Conservation (phyloP, 2,888 invertebrate genomes). For the Eupithecia pulchellata region DNA sequence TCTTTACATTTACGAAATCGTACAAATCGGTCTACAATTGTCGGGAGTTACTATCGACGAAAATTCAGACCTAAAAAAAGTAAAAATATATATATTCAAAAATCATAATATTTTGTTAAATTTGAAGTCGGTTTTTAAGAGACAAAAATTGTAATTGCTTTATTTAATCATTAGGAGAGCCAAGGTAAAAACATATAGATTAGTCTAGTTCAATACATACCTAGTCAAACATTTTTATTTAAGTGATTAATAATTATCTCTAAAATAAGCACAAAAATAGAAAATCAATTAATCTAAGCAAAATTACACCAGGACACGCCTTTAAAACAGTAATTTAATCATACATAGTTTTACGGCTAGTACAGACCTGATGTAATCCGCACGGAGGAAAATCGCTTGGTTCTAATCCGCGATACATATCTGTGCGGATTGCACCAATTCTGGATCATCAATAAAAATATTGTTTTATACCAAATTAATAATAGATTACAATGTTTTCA, state of each 20-base stretch:
- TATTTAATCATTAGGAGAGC: slow-evolving; percentile 23
- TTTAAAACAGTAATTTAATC: neutral
- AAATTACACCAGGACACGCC: neutral
- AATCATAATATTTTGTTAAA: no score
- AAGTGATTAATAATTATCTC: slow-evolving; percentile 1
- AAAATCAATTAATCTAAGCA: neutral
- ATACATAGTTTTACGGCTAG: neutral
- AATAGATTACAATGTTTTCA: slow-evolving; percentile 4
- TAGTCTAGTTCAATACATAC: slow-evolving; percentile 4
- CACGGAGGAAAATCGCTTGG: no score
- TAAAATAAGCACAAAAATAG: neutral
- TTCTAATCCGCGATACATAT: neutral
- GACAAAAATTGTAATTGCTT: neutral
- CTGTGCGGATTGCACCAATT: neutral
- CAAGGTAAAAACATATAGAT: neutral
- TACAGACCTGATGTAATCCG: neutral
- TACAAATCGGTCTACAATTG: no score
- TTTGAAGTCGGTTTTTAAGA: no score
- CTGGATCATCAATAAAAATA: neutral
- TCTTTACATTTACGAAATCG: no score
- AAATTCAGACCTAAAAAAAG: no score
- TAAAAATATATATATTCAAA: no score
- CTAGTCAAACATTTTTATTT: neutral
- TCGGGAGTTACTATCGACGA: no score
- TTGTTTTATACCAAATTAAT: slow-evolving; percentile 10